Evolutionary conservation across 2,888 invertebrate genomes (phyloP).

Genomic region (Cistogaster globosa): DNA sequence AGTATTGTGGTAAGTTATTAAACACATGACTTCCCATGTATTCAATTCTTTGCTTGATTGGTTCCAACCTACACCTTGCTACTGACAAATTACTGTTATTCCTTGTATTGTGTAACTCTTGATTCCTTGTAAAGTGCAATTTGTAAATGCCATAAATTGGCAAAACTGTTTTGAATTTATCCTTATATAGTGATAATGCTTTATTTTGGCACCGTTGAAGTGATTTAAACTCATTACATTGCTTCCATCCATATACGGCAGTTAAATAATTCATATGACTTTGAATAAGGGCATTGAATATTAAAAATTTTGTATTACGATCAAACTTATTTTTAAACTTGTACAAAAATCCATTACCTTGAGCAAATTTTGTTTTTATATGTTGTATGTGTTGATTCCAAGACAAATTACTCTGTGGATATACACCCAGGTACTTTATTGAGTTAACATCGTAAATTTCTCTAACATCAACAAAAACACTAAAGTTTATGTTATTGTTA

Average conservation of each 20-base stretch:
- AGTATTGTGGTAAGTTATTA: no score
- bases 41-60: no score
- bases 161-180: no score
- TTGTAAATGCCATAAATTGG: no score
- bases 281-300: background rate
- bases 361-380: background rate
- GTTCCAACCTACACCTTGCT: no score
- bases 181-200: no score
- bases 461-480: background rate
- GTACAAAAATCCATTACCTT: background rate
- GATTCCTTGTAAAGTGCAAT: no score
- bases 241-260: background rate
- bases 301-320: background rate
- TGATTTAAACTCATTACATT: no score
- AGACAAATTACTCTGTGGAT: background rate
- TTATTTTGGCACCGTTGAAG: background rate
- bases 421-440: background rate
- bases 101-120: no score
- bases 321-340: background rate
- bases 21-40: no score
- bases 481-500: background rate
- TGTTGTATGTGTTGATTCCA: background rate
- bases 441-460: background rate
- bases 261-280: background rate
- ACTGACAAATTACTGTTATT: no score